Evolutionary conservation across 2,888 invertebrate species (phyloP), one percentile per base, ranked within the genome.

Genomic region (Micropterix aruncella): DNA sequence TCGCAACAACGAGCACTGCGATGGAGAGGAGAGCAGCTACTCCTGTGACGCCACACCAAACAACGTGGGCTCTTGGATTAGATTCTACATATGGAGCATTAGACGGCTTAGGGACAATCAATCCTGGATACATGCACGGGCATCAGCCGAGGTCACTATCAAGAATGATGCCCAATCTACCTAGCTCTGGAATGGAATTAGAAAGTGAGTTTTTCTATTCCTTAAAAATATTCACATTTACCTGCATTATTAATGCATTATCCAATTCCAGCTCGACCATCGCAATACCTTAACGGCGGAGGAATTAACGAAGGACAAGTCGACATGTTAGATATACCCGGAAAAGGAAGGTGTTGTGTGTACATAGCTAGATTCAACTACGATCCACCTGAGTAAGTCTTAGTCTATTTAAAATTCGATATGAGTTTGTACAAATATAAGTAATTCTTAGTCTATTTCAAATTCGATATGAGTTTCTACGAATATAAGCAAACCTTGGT

Each of bases 271-370:
- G 71, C 65, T 51, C 66, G 71, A 50, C 70, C 67, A 52, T 62
- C 66, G 39, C 69, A 70, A 57, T 71, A 64, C 52, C 65, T 77
- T 73, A 73, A 79, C 61, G 70, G 82, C 53, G 41, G 64, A 62
- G 58, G 37, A 12, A 59, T 70, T n/a, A 61, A 72, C 44, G 86
- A 86, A 51, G 80, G 79, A 16, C 83, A 83, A 61, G 88, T 89
- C 39, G 91, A 91, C 58, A 90, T 89, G 89, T 66, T 93, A 62
- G 93, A 94, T 58, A 89, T 94, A 58, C 93, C 93, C 16, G 92
- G 92, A 43, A 90, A 92, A 63, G 93, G 93, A 46, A 77, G 89
- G 53, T 93, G 92, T 66, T 90, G 90, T 58, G 91, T 93, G 50
- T 93, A 90, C 61, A 89, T 92, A 48, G 92, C 92, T 43, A 81